Evolutionary conservation across 2,113 vertebrate species (phyloP).

Genomic region (Thinocorus orbignyianus): DNA sequence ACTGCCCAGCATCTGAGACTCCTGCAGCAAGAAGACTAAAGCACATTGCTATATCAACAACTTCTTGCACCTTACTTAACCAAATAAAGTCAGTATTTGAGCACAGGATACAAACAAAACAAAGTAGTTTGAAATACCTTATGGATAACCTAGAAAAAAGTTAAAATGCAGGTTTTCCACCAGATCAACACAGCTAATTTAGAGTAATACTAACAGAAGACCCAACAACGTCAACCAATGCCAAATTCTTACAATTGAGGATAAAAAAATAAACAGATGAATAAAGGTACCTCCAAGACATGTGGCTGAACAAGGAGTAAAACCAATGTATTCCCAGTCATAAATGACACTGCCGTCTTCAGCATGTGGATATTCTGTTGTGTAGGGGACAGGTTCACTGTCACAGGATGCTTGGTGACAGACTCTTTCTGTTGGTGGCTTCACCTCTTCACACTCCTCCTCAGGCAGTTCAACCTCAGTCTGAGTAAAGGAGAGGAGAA

Average conservation of each 20-base stretch:
- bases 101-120: background rate
- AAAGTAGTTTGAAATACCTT: background rate
- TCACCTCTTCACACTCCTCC: conserved; percentile 83
- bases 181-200: background rate
- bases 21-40: background rate
- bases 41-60: background rate
- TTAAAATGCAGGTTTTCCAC: background rate
- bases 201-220: background rate
- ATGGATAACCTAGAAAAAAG: background rate
- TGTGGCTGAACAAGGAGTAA: conserved; percentile 84
- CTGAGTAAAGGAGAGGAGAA: conserved; percentile 86
- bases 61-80: background rate
- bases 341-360: conserved; percentile 61
- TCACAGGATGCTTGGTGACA: conserved; percentile 79
- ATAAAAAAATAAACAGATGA: background rate
- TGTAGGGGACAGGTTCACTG: conserved; percentile 15
- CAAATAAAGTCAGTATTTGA: background rate
- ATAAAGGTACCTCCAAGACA: conserved; percentile 80
- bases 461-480: conserved; percentile 87
- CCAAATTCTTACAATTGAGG: background rate
- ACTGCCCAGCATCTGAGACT: background rate
- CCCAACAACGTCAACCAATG: background rate
- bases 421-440: conserved; percentile 68
- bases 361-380: background rate
- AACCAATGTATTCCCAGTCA: conserved; percentile 88